A percentile compares a stretch with the other conserved stretches of the same genome.
These are phyloP conservation scores for Empidonax alnorum DNA, from an alignment of 2,113 vertebrate genomes.

Conservation along the genomic window DNA sequence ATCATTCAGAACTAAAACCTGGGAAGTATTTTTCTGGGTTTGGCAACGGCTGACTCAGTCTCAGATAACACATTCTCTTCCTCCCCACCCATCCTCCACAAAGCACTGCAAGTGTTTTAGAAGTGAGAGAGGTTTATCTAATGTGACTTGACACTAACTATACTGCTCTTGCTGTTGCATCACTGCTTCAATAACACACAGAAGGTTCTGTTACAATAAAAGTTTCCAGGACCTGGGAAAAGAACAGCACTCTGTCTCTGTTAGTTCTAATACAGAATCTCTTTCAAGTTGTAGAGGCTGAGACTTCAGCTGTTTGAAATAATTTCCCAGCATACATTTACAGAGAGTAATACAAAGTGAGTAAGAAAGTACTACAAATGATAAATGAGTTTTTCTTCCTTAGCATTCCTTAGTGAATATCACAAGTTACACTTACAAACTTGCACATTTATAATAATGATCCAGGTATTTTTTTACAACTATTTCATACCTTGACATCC, in stretches of 20 bases:
- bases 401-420: background rate
- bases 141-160: background rate
- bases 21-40: background rate
- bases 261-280: background rate
- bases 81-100: background rate
- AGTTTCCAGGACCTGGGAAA: background rate
- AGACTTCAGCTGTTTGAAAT: background rate
- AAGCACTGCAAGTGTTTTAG: background rate
- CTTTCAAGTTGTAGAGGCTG: background rate
- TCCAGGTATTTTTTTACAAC: background rate
- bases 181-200: background rate
- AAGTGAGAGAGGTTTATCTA: background rate
- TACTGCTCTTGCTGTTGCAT: background rate
- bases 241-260: background rate
- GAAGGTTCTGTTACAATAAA: background rate
- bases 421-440: background rate
- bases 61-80: background rate
- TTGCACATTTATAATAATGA: background rate
- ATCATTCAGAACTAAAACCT: background rate
- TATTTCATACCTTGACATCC: constrained; percentile 85
- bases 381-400: background rate
- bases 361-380: background rate
- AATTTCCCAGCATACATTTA: background rate
- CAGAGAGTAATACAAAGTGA: background rate
- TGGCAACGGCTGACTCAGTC: background rate